Base-by-base conservation (phyloP, 2,113 vertebrate genomes). In the Nanorana parkeri region DNA sequence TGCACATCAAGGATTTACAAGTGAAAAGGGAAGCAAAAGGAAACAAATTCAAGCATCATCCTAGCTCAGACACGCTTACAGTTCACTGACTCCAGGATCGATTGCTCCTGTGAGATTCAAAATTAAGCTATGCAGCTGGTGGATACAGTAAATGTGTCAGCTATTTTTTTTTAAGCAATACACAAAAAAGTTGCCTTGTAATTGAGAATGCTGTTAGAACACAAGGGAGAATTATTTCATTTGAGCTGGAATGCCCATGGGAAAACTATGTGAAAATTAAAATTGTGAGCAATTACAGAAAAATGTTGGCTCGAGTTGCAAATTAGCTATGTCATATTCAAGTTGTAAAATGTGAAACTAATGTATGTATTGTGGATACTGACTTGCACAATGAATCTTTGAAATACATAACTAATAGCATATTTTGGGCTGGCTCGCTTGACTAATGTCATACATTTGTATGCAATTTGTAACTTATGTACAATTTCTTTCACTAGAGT, bases 141-240 rank as follows among this genome's bases (percentile, higher is more conserved):
- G 80, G 63, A 32, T 56, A 28, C 28, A 36, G 47, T 80, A 69
- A 69, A 69, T 69, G 54, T 82, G 80, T 58, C 80, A 75, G 60
- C 47, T 82, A 28, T 28, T 69, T 71, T 10, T 32, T 32, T 81
- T 17, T 29, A 36, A 15, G 23, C 79, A 54, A 69, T 58, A 6
- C 51, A 54, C 60, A 17, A 75, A 63, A 80, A 56, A 65, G 80
- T 66, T 82, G 60, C 61, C 80, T 74, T 75, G 68, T 80, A 80
- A 80, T 69, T 69, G 66, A 80, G 77, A 80, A 69, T 71, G n/a
- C 65, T 69, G 77, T 66, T 60, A 41, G 13, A 56, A 80, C 67
- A 69, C 56, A 36, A 69, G 52, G 28, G 66, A 68, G 67, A 69
- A 80, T 80, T 68, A 80, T 80, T 80, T 80, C 78, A 80, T 80